phyloP scores from a whole-genome alignment of 2,797 vertebrate genomes.

The Sphenodon punctatus region DNA sequence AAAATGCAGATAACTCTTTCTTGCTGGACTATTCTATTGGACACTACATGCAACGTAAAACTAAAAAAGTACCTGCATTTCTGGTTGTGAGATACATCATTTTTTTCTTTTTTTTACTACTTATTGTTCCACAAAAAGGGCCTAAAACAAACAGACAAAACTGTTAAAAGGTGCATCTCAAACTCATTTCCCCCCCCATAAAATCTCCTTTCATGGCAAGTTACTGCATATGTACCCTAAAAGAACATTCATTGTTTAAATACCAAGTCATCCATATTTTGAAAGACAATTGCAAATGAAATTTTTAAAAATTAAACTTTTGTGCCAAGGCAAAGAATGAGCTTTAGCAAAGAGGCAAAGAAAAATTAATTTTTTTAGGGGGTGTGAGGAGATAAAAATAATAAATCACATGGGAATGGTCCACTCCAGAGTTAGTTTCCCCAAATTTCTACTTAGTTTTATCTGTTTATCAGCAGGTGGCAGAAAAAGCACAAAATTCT shows the following conservation, averaged over 20 bases:
- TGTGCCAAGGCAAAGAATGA: not conserved
- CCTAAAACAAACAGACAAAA: slow-evolving; percentile 75
- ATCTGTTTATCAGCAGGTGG: slow-evolving; percentile 47
- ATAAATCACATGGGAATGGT: not conserved
- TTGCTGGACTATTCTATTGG: not conserved
- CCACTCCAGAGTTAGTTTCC: not conserved
- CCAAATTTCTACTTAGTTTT: slow-evolving; percentile 13
- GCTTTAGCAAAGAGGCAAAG: not conserved
- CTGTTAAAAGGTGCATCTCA: not conserved
- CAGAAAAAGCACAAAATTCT: slow-evolving; percentile 32
- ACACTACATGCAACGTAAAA: not conserved
- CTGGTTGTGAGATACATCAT: slow-evolving; percentile 98
- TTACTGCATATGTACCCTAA: not conserved
- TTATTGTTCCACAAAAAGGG: slow-evolving; percentile 90
- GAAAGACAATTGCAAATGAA: not conserved
- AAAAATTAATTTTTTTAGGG: too few species aligned
- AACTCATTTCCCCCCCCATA: not conserved
- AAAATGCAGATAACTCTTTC: not conserved
- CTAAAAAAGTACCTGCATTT: slow-evolving; percentile 88
- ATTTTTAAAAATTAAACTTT: not conserved
- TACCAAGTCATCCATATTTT: not conserved
- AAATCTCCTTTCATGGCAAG: not conserved
- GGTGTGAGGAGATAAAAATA: not conserved
- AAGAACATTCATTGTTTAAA: not conserved
- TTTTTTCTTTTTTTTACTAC: slow-evolving; percentile 95